Evolutionary conservation across 2,888 invertebrate genomes (phyloP), one percentile per base, ranked within the genome.

Genomic region (Epinotia demarniana): DNA sequence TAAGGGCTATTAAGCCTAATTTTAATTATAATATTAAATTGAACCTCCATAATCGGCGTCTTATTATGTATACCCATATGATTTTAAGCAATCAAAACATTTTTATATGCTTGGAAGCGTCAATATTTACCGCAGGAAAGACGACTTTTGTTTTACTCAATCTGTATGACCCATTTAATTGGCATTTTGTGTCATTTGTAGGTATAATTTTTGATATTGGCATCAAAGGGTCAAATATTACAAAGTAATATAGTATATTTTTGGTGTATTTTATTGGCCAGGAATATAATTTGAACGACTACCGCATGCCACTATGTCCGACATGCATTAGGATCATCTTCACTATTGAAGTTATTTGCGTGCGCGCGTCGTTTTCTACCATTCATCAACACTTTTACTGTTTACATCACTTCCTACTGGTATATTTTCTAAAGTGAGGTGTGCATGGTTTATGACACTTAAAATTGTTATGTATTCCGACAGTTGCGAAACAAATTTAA

Each of bases 331-430:
- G 49, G 13, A 16, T 49, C 49, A 0, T 49, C 49, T 49, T 49
- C 9, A 16, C 49, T 49, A 49, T 49, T 49, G 49, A 49, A 69
- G 39, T 23, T 68, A 68, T 58, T 69, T 43, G 68, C 23, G 23
- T 58, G 68, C 23, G 9, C 23, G 19, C 16, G 58, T 18, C 46
- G 39, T 39, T 43, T 46, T 39, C 13, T 33, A 67, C 57, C 61
- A 69, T 63, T 69, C 49, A 27, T 60, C 53, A 58, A 49, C 46
- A 61, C 67, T 62, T 70, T 53, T 62, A 69, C 69, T 53, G 19
- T 71, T 71, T 39, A 39, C 62, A 53, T 62, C 71, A 71, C 49
- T 53, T 71, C 61, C 71, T 58, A 27, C 23, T 27, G 0, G 23
- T 27, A 55, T 43, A 33, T 72, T 72, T 63, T 63, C 63, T 72